These are phyloP conservation scores for Perithous albicinctus DNA, from an alignment of 2,888 invertebrate species.

Conservation along the genomic window DNA sequence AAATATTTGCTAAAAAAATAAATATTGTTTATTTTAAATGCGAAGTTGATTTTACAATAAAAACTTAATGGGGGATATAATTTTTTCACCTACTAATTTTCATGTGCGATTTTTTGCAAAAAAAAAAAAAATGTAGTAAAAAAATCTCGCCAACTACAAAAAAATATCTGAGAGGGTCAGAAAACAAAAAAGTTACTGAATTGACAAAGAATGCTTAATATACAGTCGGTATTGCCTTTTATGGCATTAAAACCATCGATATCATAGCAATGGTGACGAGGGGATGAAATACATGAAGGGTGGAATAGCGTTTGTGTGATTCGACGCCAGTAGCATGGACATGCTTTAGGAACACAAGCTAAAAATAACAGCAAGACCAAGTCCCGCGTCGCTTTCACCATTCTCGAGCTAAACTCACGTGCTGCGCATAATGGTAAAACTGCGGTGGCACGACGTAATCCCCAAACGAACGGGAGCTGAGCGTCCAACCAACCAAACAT, in stretches of 20 bases:
- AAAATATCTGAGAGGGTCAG: no score
- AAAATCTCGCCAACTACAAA: no score
- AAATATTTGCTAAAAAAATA: no score
- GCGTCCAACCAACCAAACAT: conserved; percentile 76
- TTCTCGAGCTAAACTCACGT: conserved; percentile 37
- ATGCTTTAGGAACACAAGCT: conserved; percentile 65
- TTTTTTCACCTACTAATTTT: no score
- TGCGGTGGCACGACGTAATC: conserved; percentile 59
- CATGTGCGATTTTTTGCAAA: no score
- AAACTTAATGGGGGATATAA: no score
- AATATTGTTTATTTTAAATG: no score
- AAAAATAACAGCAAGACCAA: conserved; percentile 74
- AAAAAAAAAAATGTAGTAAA: no score
- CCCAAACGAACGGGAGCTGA: conserved; percentile 57
- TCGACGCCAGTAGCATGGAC: neutral
- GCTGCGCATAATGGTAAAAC: conserved; percentile 50
- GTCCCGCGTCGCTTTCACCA: conserved; percentile 39
- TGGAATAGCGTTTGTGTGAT: neutral
- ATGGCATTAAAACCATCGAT: neutral
- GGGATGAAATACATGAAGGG: neutral
- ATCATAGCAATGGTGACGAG: neutral
- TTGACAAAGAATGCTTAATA: no score
- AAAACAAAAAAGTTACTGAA: no score
- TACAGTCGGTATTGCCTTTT: no score
- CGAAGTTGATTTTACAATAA: no score